These are phyloP conservation scores for Podilymbus podiceps DNA, from an alignment of 2,113 vertebrate species.

Conservation along the genomic window DNA sequence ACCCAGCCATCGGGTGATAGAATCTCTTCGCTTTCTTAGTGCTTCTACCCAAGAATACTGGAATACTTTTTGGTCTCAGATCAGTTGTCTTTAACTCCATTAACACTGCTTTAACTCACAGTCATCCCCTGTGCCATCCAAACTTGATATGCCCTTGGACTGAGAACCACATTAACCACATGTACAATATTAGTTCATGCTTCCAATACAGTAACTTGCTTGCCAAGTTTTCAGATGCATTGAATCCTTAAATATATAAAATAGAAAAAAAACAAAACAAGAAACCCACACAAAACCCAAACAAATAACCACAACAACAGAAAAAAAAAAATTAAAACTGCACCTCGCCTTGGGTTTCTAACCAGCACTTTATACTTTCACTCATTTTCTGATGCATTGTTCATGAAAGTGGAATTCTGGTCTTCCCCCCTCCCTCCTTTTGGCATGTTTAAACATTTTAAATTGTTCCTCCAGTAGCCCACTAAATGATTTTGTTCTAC, in stretches of 20 bases:
- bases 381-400: not conserved
- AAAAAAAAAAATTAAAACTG: too few species aligned
- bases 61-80: not conserved
- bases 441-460: conserved; percentile 47
- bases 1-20: not conserved
- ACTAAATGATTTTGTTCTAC: conserved; percentile 72
- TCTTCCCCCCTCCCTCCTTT: not conserved
- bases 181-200: not conserved
- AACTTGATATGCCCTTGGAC: not conserved
- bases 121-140: not conserved
- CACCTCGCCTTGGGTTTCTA: conserved; percentile 1
- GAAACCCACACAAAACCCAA: not conserved
- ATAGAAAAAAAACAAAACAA: not conserved
- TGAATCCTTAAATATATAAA: not conserved
- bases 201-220: not conserved
- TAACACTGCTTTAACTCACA: not conserved
- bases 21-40: not conserved
- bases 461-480: conserved; percentile 65
- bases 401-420: conserved; percentile 25
- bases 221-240: not conserved
- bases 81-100: not conserved
- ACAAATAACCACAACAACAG: not conserved
- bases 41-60: not conserved
- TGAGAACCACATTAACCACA: not conserved
- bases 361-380: conserved; percentile 3